Percentiles rank a stretch among this genome's conserved stretches.
Evolutionary conservation across 2,888 invertebrate species (phyloP).

Genomic region (Lycocerus yunnanus): DNA sequence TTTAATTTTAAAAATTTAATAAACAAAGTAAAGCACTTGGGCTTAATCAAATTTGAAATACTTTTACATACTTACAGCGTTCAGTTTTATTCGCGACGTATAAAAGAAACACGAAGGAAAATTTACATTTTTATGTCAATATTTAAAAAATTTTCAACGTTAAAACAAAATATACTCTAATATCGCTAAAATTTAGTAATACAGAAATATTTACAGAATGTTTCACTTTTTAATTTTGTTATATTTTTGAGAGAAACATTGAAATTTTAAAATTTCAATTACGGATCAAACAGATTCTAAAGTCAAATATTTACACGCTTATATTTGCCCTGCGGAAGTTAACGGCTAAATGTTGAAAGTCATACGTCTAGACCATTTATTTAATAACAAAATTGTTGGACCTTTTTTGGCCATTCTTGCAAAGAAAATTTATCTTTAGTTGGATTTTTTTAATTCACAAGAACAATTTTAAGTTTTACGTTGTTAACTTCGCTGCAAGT

Average conservation of each 20-base stretch:
- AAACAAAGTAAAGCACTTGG: background rate
- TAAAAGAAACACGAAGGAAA: background rate
- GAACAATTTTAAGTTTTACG: background rate
- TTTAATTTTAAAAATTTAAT: background rate
- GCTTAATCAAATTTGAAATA: background rate
- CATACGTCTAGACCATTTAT: background rate
- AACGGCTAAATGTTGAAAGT: too few species aligned
- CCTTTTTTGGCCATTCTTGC: background rate
- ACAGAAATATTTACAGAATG: background rate
- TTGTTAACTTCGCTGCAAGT: background rate
- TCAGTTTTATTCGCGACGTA: background rate
- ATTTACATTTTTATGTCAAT: background rate
- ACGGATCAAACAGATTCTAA: background rate
- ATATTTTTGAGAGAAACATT: background rate
- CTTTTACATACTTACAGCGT: background rate
- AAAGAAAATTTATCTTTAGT: background rate
- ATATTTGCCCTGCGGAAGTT: background rate
- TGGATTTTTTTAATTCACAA: background rate
- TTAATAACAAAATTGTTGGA: background rate
- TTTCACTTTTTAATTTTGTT: background rate
- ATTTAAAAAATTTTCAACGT: background rate
- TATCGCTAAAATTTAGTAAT: background rate
- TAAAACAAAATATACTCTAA: background rate
- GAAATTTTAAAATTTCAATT: background rate
- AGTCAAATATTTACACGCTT: background rate